Evolutionary conservation across 2,888 invertebrate genomes (phyloP).

Genomic region (Cerastoderma edule): DNA sequence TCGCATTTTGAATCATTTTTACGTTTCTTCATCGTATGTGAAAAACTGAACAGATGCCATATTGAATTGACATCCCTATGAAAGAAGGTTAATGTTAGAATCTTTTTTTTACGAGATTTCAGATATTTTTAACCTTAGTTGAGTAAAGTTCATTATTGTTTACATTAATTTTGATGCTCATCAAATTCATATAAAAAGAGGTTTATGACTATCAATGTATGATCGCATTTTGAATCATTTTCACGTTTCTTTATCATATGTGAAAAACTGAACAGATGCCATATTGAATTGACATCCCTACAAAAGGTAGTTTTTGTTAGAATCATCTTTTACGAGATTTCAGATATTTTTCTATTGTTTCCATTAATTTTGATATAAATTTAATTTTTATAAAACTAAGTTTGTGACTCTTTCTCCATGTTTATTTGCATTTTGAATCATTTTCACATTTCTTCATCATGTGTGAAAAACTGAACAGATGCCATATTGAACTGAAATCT

Average conservation of each 20-base stretch:
- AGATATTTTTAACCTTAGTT: too few species aligned
- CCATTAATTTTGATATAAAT: not conserved
- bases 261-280: constrained; percentile 13
- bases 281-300: constrained; percentile 6
- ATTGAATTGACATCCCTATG: not conserved
- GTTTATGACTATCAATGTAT: too few species aligned
- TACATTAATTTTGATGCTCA: constrained; percentile 8
- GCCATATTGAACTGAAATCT: too few species aligned
- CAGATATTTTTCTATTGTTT: not conserved
- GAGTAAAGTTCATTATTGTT: not conserved
- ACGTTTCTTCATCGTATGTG: constrained; percentile 1
- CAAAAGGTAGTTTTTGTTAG: not conserved
- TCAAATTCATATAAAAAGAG: too few species aligned
- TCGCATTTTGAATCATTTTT: constrained; percentile 12
- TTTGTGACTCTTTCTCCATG: too few species aligned
- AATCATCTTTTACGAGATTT: not conserved
- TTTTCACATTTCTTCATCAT: too few species aligned
- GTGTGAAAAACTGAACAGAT: too few species aligned
- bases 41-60: constrained; percentile 16
- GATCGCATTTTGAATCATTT: constrained; percentile 17
- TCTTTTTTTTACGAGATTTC: not conserved
- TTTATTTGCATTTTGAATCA: too few species aligned
- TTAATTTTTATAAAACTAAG: not conserved
- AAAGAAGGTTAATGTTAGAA: not conserved
- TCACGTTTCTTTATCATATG: not conserved